Base-by-base conservation (phyloP, 30 jellyfish, hydroid and myxozoan species). In the Haliclystus octoradiatus region DNA sequence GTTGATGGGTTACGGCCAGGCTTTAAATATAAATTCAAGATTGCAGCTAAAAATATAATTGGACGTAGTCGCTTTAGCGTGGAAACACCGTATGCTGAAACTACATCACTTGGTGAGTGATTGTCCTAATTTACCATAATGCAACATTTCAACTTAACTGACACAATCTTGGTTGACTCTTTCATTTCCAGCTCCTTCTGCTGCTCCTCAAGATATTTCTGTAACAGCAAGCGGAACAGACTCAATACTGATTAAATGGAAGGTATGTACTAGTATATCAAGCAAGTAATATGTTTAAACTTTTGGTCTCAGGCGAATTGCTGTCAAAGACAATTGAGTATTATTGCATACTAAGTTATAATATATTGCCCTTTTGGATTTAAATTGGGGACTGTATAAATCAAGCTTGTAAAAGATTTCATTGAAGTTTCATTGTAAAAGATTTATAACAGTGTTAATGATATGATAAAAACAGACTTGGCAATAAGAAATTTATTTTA, bases 21-120 rank as follows among this genome's bases (percentile, higher is more conserved):
- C 12, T 65, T 49, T 30, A 66, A 63, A 51, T 85, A 78, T 52
- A n/a, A 77, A 19, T 85, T 85, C 65, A 68, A 82, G 74, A 85
- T 85, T 22, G 92, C 92, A 0, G 96, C 94, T 4, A 61, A 85
- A 50, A 85, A 85, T 69, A 74, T 71, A 34, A 73, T 85, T 68
- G 93, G 94, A 25, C 26, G 69, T 2, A 92, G 96, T 1, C 30
- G 79, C 13, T 69, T 78, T 75, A 85, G 96, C 73, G 77, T 33
- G 1, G 87, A 47, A 52, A 79, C 94, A 1, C 30, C 53, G 0
- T 72, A 76, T 75, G 65, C 73, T 26, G 82, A 60, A 23, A 78
- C 84, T 77, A 63, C 40, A 53, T 66, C 83, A 0, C 66, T 68
- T 31, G 95, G 95, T 83, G 71, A 15, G 75, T 5, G 5, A 30